These are phyloP conservation scores for Stercorarius parasiticus DNA, from an alignment of 2,113 vertebrate genomes.

Conservation along the genomic window DNA sequence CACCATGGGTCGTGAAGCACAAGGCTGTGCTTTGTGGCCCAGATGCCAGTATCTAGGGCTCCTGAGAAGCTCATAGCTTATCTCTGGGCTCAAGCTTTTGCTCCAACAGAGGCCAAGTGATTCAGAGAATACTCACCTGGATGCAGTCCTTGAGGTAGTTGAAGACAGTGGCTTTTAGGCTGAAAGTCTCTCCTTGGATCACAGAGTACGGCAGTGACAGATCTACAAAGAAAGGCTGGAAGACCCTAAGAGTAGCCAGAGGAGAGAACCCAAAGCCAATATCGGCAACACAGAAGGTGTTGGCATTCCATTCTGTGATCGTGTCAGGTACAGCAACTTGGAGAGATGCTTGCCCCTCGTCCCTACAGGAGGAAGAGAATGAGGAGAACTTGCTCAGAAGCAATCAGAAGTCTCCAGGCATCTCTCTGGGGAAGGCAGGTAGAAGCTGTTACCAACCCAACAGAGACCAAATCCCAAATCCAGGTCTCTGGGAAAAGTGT, in stretches of 20 bases:
- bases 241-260: conserved; percentile 69
- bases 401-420: background rate
- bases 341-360: conserved; percentile 2
- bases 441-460: conserved; percentile 73
- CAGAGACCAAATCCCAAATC: conserved; percentile 82
- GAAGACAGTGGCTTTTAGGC: conserved; percentile 82
- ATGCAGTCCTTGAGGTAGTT: conserved; percentile 78
- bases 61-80: background rate
- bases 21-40: background rate
- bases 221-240: conserved; percentile 88
- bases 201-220: conserved; percentile 84
- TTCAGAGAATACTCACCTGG: conserved; percentile 26
- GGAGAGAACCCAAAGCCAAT: conserved; percentile 82
- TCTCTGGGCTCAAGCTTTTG: background rate
- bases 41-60: background rate
- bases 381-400: background rate
- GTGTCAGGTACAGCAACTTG: conserved; percentile 80
- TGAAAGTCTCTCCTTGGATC: conserved; percentile 82
- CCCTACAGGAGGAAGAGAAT: conserved; percentile 30
- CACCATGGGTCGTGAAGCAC: background rate
- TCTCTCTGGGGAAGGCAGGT: background rate
- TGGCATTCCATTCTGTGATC: conserved; percentile 86
- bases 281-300: conserved; percentile 80
- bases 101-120: background rate
- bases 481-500: conserved; percentile 84